Base-by-base conservation (phyloP, 2,797 vertebrate species). In the Lacerta viridis region DNA sequence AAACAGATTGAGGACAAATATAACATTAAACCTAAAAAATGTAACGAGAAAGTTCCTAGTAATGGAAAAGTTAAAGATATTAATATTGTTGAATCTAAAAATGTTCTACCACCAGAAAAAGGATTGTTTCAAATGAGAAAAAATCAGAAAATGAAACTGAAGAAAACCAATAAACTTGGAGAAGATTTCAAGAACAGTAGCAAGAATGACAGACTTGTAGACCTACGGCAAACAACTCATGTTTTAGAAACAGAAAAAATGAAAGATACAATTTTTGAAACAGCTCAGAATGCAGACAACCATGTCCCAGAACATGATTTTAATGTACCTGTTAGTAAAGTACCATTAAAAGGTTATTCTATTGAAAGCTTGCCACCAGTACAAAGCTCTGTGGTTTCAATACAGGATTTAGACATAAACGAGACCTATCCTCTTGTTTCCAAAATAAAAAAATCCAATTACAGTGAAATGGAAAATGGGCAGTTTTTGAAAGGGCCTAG, bases 1-100 rank as follows among this genome's bases (percentile, higher is more conserved):
- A 92, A 95, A 89, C 96, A 93, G 41, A 93, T 81, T 87, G 95
- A 91, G 90, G 85, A 55, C 46, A 96, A 94, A 91, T 91, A 33
- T 82, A 93, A 93, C 39, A 66, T 55, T 89, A 94, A 92, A 92
- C 79, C 87, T 89, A 43, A 89, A 1, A 66, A 25, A 83, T 55
- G 29, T 71, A 92, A 95, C 69, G 88, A 92, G 94, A 90, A 39
- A 66, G 25, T 33, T 3, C 1, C 50, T 86, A 91, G 8, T 36
- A 11, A 85, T 90, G 80, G 80, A n/a, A 82, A 20, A 8, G 75
- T n/a, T 84, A 85, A 85, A 90, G 74, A 87, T 90, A 50, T 87
- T 91, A 43, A 36, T 27, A 80, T 87, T 72, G 81, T 61, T 68
- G 83, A 93, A 93, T 71, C 29, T 92, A 77, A 90, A 4, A 66